These are phyloP conservation scores for Leistus spinibarbis DNA, from an alignment of 2,888 invertebrate genomes.

Conservation along the genomic window DNA sequence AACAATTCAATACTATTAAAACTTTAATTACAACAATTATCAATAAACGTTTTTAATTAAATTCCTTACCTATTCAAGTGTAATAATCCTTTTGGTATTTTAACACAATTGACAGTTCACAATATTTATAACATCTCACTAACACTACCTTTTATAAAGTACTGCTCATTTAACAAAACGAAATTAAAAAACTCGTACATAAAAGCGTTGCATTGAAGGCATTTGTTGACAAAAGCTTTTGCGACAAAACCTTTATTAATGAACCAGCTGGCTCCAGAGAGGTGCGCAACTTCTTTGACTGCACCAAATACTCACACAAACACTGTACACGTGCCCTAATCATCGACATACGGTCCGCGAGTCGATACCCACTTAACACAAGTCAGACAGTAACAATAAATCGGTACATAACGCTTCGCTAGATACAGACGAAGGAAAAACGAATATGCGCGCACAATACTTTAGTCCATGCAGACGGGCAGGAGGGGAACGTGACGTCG, in stretches of 20 bases:
- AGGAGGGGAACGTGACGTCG: too few species aligned
- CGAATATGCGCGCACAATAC: too few species aligned
- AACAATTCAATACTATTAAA: too few species aligned
- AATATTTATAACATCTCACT: not conserved
- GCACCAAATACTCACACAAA: constrained; percentile 27
- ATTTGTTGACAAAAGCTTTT: constrained; percentile 39
- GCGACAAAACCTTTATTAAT: constrained; percentile 38
- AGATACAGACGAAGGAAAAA: not conserved
- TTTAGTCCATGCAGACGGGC: constrained; percentile 26
- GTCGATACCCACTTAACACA: constrained; percentile 6
- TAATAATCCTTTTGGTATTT: constrained; percentile 24
- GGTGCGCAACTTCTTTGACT: constrained; percentile 34
- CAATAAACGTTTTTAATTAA: too few species aligned
- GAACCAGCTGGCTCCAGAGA: constrained; percentile 31
- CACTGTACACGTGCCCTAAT: constrained; percentile 19
- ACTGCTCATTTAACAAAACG: not conserved
- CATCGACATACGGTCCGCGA: constrained; percentile 3
- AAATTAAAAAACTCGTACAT: constrained; percentile 30
- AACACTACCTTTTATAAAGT: constrained; percentile 18
- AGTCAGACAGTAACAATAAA: constrained; percentile 20
- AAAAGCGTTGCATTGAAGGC: constrained; percentile 24
- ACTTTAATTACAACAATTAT: not conserved
- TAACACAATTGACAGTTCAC: constrained; percentile 35
- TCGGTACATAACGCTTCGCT: constrained; percentile 8
- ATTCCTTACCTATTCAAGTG: constrained; percentile 31